Conservation (phyloP, 2,797 vertebrate species). For the Amblyopsis hoosieri region DNA sequence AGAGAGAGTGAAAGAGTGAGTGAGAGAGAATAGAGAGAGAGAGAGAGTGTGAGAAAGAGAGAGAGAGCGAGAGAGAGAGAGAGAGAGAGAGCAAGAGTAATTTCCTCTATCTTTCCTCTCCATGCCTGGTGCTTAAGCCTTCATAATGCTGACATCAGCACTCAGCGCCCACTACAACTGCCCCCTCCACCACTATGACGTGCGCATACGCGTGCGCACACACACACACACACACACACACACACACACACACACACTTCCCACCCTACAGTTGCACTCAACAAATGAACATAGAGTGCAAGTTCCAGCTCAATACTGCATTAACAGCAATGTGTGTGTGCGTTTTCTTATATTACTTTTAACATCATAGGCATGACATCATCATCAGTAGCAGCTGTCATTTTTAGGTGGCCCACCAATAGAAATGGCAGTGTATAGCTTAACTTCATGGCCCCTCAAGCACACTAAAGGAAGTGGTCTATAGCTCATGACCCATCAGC, state of each 20-base stretch:
- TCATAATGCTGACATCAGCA: constrained; percentile 78
- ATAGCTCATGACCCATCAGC: no score
- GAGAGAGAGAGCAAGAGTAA: constrained; percentile 43
- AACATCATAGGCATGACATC: constrained; percentile 4
- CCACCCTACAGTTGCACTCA: background rate
- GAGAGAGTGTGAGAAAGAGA: constrained; percentile 8
- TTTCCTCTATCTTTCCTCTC: constrained; percentile 54
- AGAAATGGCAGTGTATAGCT: no score
- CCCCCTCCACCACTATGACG: constrained; percentile 2
- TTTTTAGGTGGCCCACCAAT: background rate
- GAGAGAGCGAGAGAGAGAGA: background rate
- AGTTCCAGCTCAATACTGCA: background rate
- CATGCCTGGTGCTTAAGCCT: constrained; percentile 66
- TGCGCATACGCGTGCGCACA: constrained; percentile 17
- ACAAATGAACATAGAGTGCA: background rate
- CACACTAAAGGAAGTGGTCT: no score
- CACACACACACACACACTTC: constrained; percentile 5
- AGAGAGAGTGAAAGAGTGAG: background rate
- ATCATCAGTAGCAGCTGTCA: constrained; percentile 5
- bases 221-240: constrained; percentile 23
- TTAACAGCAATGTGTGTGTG: constrained; percentile 8
- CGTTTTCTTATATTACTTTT: constrained; percentile 29
- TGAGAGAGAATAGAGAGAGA: background rate
- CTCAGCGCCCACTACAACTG: constrained; percentile 54
- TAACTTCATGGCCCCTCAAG: no score